Conservation (phyloP, 2,888 invertebrate species). For the Drosophila algonquin region DNA sequence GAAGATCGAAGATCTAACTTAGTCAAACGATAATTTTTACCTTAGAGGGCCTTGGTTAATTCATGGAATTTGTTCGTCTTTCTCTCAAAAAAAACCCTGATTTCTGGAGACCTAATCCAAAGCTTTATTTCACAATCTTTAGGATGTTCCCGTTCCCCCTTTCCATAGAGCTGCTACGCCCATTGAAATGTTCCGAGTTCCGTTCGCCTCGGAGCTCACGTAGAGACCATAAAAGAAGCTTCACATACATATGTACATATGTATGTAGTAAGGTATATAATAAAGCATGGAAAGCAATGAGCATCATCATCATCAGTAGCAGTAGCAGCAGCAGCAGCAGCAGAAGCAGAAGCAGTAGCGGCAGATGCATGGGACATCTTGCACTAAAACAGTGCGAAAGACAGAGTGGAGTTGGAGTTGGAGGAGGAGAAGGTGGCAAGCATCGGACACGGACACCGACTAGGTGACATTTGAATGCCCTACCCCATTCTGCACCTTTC, state of each 20-base stretch:
- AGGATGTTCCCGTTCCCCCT: neutral
- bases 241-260: conserved; percentile 45
- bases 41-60: no score
- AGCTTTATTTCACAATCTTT: no score
- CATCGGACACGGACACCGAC: no score
- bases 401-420: conserved; percentile 5
- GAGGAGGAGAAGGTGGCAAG: neutral
- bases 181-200: conserved; percentile 11
- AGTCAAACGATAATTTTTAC: no score
- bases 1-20: no score
- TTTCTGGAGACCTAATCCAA: no score
- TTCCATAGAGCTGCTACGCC: conserved; percentile 7
- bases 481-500: neutral
- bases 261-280: conserved; percentile 50
- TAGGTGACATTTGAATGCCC: conserved; percentile 10
- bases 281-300: conserved; percentile 62
- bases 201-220: conserved; percentile 49
- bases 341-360: conserved; percentile 37
- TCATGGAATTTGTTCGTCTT: neutral
- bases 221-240: conserved; percentile 65
- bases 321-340: conserved; percentile 35
- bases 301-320: conserved; percentile 54
- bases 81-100: neutral
- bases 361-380: conserved; percentile 47
- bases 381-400: conserved; percentile 53